Conservation (phyloP, 2,797 vertebrate species). For the Gadopsis bispinosus region DNA sequence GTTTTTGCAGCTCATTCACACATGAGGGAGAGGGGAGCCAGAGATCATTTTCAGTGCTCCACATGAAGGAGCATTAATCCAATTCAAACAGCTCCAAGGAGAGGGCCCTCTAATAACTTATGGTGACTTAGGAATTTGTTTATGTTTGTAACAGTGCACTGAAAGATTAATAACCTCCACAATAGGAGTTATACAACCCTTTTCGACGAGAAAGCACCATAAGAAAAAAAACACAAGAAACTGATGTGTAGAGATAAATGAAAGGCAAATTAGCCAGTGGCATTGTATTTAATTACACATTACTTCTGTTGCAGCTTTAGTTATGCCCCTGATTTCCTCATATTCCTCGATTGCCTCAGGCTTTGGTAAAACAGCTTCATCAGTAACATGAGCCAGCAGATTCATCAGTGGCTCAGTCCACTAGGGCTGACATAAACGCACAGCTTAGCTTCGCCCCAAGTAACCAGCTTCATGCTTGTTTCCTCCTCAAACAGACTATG, state of each 20-base stretch:
- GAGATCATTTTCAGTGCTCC: constrained; percentile 65
- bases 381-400: constrained; percentile 64
- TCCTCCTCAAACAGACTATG: constrained; percentile 58
- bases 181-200: constrained; percentile 42
- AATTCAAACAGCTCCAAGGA: constrained; percentile 72
- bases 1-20: constrained; percentile 64
- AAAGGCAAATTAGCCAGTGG: constrained; percentile 71
- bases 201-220: constrained; percentile 44
- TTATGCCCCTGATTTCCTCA: constrained; percentile 68
- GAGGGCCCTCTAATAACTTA: constrained; percentile 74
- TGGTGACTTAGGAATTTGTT: constrained; percentile 75
- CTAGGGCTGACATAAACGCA: constrained; percentile 52
- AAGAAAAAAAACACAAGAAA: constrained; percentile 43
- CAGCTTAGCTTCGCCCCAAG: constrained; percentile 56
- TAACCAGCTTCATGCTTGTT: constrained; percentile 55
- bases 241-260: constrained; percentile 70
- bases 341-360: constrained; percentile 61
- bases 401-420: constrained; percentile 69
- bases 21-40: constrained; percentile 39
- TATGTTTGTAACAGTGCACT: constrained; percentile 68
- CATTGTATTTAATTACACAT: constrained; percentile 76
- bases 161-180: constrained; percentile 75
- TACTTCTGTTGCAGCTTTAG: constrained; percentile 73
- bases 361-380: constrained; percentile 67
- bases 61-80: constrained; percentile 75